These are phyloP conservation scores for Xestia ashworthii DNA, from an alignment of 2,888 invertebrate species.

Conservation along the genomic window DNA sequence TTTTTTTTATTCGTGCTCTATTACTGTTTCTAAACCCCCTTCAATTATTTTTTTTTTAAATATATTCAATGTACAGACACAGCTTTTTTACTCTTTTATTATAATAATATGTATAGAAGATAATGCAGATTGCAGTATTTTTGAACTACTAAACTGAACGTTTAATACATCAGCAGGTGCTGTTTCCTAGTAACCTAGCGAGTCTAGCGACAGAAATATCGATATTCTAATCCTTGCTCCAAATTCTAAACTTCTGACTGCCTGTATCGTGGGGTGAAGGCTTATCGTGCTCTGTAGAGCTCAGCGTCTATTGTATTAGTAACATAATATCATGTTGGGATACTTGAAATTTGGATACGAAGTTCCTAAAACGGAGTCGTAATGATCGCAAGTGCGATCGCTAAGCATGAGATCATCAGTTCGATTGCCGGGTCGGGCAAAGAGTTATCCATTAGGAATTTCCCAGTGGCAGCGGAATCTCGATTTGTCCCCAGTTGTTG, in stretches of 20 bases:
- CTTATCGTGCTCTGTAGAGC: conserved; percentile 17
- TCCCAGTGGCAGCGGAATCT: too few relatives aligned
- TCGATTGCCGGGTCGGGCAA: too few relatives aligned
- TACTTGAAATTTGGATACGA: neutral
- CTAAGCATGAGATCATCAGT: too few relatives aligned
- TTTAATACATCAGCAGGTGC: neutral
- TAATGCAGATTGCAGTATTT: neutral
- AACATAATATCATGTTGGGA: neutral
- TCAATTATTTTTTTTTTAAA: too few relatives aligned
- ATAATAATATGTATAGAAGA: too few relatives aligned
- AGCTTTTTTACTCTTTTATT: too few relatives aligned
- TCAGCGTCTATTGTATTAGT: neutral
- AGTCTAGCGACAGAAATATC: conserved; percentile 15
- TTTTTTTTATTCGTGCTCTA: too few relatives aligned
- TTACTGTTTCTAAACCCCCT: too few relatives aligned
- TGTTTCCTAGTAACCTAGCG: neutral
- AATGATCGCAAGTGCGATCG: too few relatives aligned
- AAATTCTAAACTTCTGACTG: conserved; percentile 29
- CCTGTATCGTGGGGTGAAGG: neutral
- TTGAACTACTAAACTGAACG: neutral
- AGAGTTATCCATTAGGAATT: too few relatives aligned
- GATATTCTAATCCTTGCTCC: conserved; percentile 26
- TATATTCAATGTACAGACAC: too few relatives aligned
- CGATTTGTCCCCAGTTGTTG: too few relatives aligned
- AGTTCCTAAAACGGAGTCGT: neutral